Base-by-base conservation (phyloP, 2,113 vertebrate species). In the Gorsachius goisagi region DNA sequence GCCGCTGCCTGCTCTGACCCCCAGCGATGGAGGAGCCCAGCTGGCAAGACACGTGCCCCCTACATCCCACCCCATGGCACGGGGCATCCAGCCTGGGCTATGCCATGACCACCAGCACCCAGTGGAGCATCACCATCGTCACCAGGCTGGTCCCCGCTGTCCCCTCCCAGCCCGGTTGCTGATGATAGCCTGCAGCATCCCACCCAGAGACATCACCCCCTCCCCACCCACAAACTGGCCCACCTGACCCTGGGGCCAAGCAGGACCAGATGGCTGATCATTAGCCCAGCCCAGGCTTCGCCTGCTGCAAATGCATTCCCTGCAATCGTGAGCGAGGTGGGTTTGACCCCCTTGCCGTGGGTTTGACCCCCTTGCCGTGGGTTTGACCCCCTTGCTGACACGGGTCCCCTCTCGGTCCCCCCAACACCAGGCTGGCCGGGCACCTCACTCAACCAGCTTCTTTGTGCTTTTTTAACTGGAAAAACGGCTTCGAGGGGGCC, bases 141-240 rank as follows among this genome's bases (percentile, higher is more conserved):
- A 74, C 67, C 78, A 44, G 68, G 47, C 45, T 7, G 22, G 33
- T 28, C 44, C 74, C 41, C 4, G 4, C 45, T 4, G 6, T 35
- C 12, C 21, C 33, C 28, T 26, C 59, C 60, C 49, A 37, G 63
- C 30, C 45, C 5, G 2, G 27, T 6, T 27, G 26, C 30, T 11
- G n/a, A 13, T n/a, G 13, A 15, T 30, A 8, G 2, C 28, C 32
- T 5, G 2, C 7, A 4, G 71, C 35, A 63, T 55, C 84, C 13
- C 62, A 9, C 52, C 55, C 10, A 22, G 23, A 12, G 32, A 27
- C 30, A 6, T 45, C 75, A 41, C 21, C 47, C 41, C 39, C 59
- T 49, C 39, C 35, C 41, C 63, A 60, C 41, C 23, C 3, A 0
- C 55, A 20, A 45, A 26, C 1, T 1, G 4, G 24, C 32, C 62